These are phyloP conservation scores for Urocynchramus pylzowi DNA, from an alignment of 2,113 vertebrate genomes.

Conservation along the genomic window DNA sequence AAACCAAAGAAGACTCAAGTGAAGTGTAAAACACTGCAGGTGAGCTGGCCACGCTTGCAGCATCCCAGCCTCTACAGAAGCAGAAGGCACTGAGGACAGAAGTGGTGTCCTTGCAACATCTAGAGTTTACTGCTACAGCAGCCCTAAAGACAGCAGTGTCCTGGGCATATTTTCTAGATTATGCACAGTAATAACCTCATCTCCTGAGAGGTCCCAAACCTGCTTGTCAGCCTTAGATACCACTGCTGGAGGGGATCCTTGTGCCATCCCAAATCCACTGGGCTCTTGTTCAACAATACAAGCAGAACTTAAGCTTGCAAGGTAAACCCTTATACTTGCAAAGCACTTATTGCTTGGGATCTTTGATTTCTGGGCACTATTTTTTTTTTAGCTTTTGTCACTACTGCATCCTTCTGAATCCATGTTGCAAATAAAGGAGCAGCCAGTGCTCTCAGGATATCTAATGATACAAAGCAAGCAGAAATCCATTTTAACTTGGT, in stretches of 20 bases:
- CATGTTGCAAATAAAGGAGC: not conserved
- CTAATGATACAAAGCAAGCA: not conserved
- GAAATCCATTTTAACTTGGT: not conserved
- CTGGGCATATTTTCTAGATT: not conserved
- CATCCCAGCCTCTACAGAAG: accelerated
- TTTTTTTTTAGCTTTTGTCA: not conserved
- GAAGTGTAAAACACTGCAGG: not conserved
- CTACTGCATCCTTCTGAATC: not conserved
- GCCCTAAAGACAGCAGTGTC: not conserved
- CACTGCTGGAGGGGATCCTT: not conserved
- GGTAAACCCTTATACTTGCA: not conserved
- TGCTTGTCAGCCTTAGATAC: not conserved
- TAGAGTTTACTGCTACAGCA: not conserved
- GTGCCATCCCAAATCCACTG: not conserved
- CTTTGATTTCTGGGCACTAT: not conserved
- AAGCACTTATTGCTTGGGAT: not conserved
- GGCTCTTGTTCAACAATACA: not conserved
- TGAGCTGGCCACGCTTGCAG: not conserved
- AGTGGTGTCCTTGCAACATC: not conserved
- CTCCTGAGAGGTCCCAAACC: not conserved
- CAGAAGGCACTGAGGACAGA: not conserved
- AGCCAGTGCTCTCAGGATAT: not conserved
- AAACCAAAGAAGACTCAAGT: not conserved
- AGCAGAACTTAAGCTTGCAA: not conserved
- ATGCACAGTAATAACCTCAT: not conserved